Evolutionary conservation across 2,113 vertebrate species (phyloP), one percentile per base, ranked within the genome.

Genomic region (Chionomys nivalis): DNA sequence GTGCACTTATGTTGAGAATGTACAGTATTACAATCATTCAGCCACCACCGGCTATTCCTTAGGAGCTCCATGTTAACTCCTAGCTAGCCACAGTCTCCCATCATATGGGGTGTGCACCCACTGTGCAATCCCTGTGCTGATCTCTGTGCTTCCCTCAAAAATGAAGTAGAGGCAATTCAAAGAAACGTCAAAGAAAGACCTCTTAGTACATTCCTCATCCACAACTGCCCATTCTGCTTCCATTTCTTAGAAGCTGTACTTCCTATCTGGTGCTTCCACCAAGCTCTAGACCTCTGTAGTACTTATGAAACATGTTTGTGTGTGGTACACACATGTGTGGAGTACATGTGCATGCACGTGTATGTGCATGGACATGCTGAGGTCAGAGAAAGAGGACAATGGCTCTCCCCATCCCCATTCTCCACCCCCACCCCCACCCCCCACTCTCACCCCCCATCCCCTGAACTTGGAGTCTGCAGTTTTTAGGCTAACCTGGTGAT

Each of bases 351-450:
- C 28, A 19, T 28, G n/a, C 24, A 19, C 14, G 8, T 14, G 81
- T 9, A n/a, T 63, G 81, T 42, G n/a, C 52, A 82, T 82, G 79
- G 10, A 14, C 5, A 2, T 58, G 52, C n/a, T 14, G 36, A 82
- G 21, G 79, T 55, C 55, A 63, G 55, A 63, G 78, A 39, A 58
- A 12, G 81, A 58, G 12, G 58, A 42, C n/a, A 63, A 42, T 39
- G 19, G 19, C 4, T 1, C 36, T 52, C 0, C 4, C 24, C 78
- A 5, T 7, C 5, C 33, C 2, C 33, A 5, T 21, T 13, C 33
- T 36, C 17, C 23, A 4, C n/a, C n/a, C 1, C 16, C 16, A 4
- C 36, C 33, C 47, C 8, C 6, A 8, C 47, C 9, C 9, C 47
- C 47, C 47, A 49, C 47, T 17, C 39, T 47, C 44, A 47, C 44